phyloP scores from a whole-genome alignment of 2,888 invertebrate genomes.

The Ethmia dodecea region DNA sequence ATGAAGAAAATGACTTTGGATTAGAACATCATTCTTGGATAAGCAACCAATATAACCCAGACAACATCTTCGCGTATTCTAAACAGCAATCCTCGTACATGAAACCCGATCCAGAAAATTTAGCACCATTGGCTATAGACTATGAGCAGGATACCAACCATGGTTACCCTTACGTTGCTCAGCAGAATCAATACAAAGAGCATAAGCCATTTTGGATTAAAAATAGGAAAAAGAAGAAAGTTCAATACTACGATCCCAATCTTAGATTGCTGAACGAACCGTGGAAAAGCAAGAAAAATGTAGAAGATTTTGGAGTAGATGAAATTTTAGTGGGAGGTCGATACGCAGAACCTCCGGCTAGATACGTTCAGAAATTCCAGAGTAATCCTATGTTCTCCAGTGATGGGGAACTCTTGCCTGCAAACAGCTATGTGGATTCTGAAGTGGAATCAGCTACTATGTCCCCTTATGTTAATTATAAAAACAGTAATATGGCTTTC shows the following conservation, averaged over 20 bases:
- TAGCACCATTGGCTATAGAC: not conserved
- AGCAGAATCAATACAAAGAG: constrained; percentile 9
- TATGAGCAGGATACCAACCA: not conserved
- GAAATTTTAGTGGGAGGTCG: constrained; percentile 46
- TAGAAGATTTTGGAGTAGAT: constrained; percentile 32
- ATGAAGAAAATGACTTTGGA: constrained; percentile 22
- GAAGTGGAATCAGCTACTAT: constrained; percentile 39
- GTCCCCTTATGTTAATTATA: constrained; percentile 64
- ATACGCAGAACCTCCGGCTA: constrained; percentile 63
- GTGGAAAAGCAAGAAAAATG: constrained; percentile 29
- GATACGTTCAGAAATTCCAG: constrained; percentile 40
- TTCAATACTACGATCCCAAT: constrained; percentile 23
- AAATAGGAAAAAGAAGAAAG: constrained; percentile 33
- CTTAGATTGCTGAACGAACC: constrained; percentile 30
- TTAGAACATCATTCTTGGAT: constrained; percentile 31
- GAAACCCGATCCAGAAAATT: constrained; percentile 26
- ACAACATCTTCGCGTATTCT: constrained; percentile 31
- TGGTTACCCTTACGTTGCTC: not conserved
- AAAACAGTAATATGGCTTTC: constrained; percentile 65
- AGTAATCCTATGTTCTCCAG: constrained; percentile 28
- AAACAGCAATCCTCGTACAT: constrained; percentile 28
- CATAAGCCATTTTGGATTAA: constrained; percentile 24
- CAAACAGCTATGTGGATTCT: constrained; percentile 29
- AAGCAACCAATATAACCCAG: constrained; percentile 25
- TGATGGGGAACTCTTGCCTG: constrained; percentile 32